Conservation (phyloP, 2,797 vertebrate species). For the Apogon talboti region DNA sequence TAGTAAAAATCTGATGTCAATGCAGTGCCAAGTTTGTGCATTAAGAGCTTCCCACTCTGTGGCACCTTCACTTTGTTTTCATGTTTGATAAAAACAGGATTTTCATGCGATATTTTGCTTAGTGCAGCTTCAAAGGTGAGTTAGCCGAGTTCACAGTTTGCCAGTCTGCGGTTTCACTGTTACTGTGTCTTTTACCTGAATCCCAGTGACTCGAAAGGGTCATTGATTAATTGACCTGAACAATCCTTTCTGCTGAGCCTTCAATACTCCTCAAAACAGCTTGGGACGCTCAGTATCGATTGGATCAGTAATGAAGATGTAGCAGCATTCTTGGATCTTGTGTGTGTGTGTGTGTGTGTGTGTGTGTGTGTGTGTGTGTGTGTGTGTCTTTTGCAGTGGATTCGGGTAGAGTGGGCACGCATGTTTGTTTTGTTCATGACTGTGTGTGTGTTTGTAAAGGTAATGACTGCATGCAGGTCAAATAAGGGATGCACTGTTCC, state of each 20-base stretch:
- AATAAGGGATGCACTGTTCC: conserved; percentile 19
- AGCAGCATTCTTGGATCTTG: conserved; percentile 53
- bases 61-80: conserved; percentile 16
- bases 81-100: conserved; percentile 17
- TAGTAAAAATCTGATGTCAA: conserved; percentile 21
- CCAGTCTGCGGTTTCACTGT: conserved; percentile 46
- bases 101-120: background rate
- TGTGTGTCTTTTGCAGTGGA: conserved; percentile 10
- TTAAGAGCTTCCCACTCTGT: background rate
- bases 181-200: conserved; percentile 49
- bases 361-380: conserved; percentile 3
- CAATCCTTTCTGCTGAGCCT: conserved; percentile 59
- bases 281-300: conserved; percentile 54
- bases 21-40: conserved; percentile 18
- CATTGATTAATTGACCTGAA: conserved; percentile 65
- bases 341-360: conserved; percentile 2
- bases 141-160: conserved; percentile 47
- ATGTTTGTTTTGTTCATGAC: conserved; percentile 23
- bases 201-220: conserved; percentile 34
- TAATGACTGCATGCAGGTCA: conserved; percentile 42
- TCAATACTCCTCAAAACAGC: conserved; percentile 43
- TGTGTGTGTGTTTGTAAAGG: conserved; percentile 35
- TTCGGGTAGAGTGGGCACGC: background rate
- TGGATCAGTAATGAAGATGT: conserved; percentile 59
- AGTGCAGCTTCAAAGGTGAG: conserved; percentile 31